Evolutionary conservation across 2,888 invertebrate genomes (phyloP), one percentile per base, ranked within the genome.

Genomic region (Drosophila macrospina): DNA sequence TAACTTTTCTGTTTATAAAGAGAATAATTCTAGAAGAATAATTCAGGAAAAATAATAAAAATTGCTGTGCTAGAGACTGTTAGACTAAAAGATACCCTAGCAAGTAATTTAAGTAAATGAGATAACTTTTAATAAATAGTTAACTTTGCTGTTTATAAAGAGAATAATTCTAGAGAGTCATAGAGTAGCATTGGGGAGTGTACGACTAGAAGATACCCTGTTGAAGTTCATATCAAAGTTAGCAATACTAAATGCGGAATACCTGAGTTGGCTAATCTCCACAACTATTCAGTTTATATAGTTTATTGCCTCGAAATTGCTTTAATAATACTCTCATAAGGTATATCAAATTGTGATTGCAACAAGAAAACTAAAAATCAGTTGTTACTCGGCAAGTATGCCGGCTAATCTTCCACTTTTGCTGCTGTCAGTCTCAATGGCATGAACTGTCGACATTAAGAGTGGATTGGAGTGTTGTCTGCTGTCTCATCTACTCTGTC

Each of bases 401-500:
- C 44, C 50, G 56, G 66, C 57, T 57, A 50, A 62, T 42, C 50
- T 44, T 57, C 37, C 65, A 41, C 52, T 52, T 54, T 45, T 30
- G 42, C 32, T 16, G 36, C 83, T 84, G 87, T 77, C 81, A 86
- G 41, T 56, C 57, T 65, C 63, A 78, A 84, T 71, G 68, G 71
- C 66, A 47, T 10, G 44, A 86, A 60, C 61, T 60, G 64, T 54
- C 69, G 63, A 41, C 74, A 57, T 30, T 15, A 11, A 36, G 34
- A 30, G 44, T 72, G 56, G 54, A 45, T 54, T 36, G 30, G 59
- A 65, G 65, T 65, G 37, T 16, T 44, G 36, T 44, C 41, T 48
- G 39, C 34, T 52, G 5, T 7, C 37, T 28, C 15, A 5, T 16
- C 16, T 3, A 10, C 6, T 1, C 36, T 5, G 0, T 15, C 37